Percentiles rank a stretch among this genome's conserved stretches.
Conservation (phyloP, 2,113 vertebrate genomes). For the Columba janthina region DNA sequence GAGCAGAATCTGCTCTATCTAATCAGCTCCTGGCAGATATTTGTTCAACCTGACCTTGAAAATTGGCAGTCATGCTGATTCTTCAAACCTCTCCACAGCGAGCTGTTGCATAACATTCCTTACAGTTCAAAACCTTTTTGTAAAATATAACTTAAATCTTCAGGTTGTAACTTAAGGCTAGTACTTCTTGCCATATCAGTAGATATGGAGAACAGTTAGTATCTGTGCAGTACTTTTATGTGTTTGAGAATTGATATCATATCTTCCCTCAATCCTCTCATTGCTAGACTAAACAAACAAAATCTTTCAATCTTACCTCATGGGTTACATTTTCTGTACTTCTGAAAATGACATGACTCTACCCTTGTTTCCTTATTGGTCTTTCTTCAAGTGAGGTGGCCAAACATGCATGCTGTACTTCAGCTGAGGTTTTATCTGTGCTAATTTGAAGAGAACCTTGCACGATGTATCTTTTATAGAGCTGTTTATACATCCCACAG, state of each 20-base stretch:
- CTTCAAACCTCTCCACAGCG: neutral
- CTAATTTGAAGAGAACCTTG: neutral
- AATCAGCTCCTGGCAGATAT: neutral
- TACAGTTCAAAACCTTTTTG: neutral
- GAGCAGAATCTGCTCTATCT: neutral
- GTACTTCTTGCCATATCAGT: neutral
- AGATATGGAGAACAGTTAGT: neutral
- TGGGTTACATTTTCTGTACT: neutral
- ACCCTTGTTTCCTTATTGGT: neutral
- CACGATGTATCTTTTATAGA: neutral
- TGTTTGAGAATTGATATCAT: neutral
- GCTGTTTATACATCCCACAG: neutral
- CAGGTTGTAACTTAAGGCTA: neutral
- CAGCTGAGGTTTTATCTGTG: neutral
- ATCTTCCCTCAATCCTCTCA: neutral
- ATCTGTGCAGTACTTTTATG: neutral
- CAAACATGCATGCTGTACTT: neutral
- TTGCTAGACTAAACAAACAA: neutral
- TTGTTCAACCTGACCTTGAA: slow-evolving; percentile 13
- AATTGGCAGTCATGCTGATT: neutral
- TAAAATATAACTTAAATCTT: neutral
- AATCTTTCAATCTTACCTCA: neutral
- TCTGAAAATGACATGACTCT: neutral
- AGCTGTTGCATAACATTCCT: neutral
- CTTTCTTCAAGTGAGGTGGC: neutral